Conservation (phyloP, 2,888 invertebrate species). For the Orthonevra nobilis region DNA sequence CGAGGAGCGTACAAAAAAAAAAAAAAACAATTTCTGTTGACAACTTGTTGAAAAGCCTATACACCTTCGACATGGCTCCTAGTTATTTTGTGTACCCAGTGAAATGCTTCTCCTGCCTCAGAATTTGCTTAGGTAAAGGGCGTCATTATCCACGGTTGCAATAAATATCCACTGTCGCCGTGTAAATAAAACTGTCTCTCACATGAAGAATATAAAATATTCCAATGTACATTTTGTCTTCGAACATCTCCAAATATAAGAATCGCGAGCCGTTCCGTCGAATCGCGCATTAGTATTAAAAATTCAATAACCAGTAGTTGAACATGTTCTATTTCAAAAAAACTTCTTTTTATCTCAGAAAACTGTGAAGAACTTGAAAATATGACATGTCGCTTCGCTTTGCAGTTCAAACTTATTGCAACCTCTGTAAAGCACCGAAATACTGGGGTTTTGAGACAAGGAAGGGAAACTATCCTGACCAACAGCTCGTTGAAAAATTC, state of each 20-base stretch:
- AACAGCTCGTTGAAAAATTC: conserved; percentile 4
- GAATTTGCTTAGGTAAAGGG: background rate
- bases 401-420: conserved; percentile 13
- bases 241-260: conserved; percentile 13
- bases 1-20: conserved; percentile 1
- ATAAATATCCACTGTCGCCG: background rate
- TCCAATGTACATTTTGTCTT: conserved; percentile 4
- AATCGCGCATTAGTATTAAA: background rate
- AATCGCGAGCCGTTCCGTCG: conserved; percentile 4
- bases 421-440: conserved; percentile 9
- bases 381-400: conserved; percentile 4
- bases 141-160: conserved; percentile 6
- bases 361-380: conserved; percentile 1
- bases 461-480: background rate
- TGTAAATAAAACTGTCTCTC: background rate
- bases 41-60: conserved; percentile 1
- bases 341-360: conserved; percentile 2
- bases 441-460: conserved; percentile 4
- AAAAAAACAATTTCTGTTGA: conserved; percentile 3
- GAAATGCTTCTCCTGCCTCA: background rate
- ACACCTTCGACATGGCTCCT: conserved; percentile 1
- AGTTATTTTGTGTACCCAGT: conserved; percentile 5
- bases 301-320: background rate
- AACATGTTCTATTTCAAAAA: conserved; percentile 2
- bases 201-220: background rate